Base-by-base conservation (phyloP, 2,888 invertebrate genomes). In the Lagria hirta region DNA sequence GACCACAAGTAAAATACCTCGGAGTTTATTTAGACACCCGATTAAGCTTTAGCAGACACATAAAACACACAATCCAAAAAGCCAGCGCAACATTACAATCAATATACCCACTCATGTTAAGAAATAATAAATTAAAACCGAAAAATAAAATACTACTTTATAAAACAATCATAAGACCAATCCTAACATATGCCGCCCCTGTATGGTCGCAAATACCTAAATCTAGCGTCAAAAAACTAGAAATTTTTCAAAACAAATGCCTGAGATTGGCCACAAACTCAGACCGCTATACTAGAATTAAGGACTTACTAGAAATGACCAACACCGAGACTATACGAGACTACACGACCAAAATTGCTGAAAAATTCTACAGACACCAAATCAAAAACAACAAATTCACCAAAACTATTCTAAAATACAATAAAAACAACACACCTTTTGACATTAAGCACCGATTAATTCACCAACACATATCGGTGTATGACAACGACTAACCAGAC, bases 1-100 rank as follows among this genome's bases (percentile, higher is more conserved):
- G 21, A 23, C n/a, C 36, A 2, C n/a, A 8, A 4, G 45, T 42
- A 3, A 49, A 43, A 33, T 51, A 48, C 12, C 26, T 51, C 8
- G 51, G 48, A 10, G 33, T 48, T 4, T 5, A 4, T 5, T 21
- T 51, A 2, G 49, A 51, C 18, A 21, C 6, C 2, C 14, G 43
- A 16, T 20, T 48, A 1, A 36, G 47, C 42, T 43, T 34, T 15
- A 28, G 42, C 5, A 26, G 7, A 10, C 48, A 32, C 43, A 52
- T 46, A 14, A 37, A 41, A 21, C 22, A 44, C 1, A 22, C 29
- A 10, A 5, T 33, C 1, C n/a, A 12, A 5, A 43, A 38, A 33
- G 42, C 44, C 2, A 18, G 34, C 6, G 18, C 14, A 3, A 32
- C 37, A 7, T 26, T 24, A 1, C 14, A 10, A 14, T 14, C 6